Percentiles rank a stretch among this genome's conserved stretches.
These are phyloP conservation scores for Pheosia gnoma DNA, from an alignment of 2,888 invertebrate genomes.

Conservation along the genomic window DNA sequence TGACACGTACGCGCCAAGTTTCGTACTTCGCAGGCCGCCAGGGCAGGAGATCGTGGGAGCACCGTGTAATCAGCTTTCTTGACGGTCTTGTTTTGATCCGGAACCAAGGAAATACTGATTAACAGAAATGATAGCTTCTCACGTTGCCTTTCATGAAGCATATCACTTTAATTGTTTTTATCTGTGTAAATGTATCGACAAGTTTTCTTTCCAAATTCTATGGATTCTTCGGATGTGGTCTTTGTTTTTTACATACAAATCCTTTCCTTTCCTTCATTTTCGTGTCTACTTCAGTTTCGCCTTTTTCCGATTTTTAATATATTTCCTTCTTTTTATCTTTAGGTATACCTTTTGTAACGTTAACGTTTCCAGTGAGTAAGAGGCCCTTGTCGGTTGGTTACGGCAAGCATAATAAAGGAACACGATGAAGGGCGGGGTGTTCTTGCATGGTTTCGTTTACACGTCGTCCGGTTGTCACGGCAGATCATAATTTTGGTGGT, in stretches of 20 bases:
- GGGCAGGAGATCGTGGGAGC: conserved; percentile 82
- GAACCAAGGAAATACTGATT: conserved; percentile 56
- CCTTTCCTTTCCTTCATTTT: no score
- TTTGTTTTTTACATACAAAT: no score
- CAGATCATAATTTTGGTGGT: conserved; percentile 59
- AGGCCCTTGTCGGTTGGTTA: conserved; percentile 30
- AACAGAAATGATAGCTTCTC: conserved; percentile 37
- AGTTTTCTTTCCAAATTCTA: no score
- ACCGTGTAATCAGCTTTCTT: conserved; percentile 82
- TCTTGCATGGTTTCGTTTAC: conserved; percentile 55
- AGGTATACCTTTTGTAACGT: background rate
- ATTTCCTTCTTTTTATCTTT: background rate
- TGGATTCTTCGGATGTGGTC: no score
- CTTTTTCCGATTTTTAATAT: background rate
- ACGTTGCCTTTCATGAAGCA: no score
- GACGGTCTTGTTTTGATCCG: conserved; percentile 75
- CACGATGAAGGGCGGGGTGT: conserved; percentile 52
- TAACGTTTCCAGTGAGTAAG: conserved; percentile 24
- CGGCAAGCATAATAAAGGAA: conserved; percentile 39
- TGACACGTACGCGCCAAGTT: conserved; percentile 82
- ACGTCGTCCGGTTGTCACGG: conserved; percentile 61
- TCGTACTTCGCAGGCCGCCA: conserved; percentile 74
- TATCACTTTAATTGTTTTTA: no score
- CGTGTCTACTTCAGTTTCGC: no score
- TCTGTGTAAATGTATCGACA: no score